Conservation (phyloP, 2,888 invertebrate genomes). For the Drosophila antonietae region DNA sequence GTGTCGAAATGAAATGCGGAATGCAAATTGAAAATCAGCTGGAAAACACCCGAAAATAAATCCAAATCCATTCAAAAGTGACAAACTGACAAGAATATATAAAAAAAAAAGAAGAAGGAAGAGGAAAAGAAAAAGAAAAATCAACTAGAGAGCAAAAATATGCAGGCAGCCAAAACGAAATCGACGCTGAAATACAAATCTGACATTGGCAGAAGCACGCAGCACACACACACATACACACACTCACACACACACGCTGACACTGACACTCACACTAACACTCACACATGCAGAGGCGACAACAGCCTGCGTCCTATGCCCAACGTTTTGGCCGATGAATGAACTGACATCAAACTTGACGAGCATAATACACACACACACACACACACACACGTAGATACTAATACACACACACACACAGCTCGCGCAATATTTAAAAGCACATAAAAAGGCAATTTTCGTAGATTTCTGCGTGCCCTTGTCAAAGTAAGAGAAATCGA, state of each 20-base stretch:
- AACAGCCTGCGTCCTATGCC: slow-evolving; percentile 55
- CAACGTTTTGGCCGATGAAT: slow-evolving; percentile 76
- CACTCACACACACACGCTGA: slow-evolving; percentile 6
- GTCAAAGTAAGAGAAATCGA: slow-evolving; percentile 52
- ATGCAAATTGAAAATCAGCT: slow-evolving; percentile 47
- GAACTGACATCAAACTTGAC: slow-evolving; percentile 76
- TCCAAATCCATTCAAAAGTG: slow-evolving; percentile 36
- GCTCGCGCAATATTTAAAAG: slow-evolving; percentile 64
- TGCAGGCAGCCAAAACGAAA: slow-evolving; percentile 49
- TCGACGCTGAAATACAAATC: slow-evolving; percentile 56
- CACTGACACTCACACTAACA: slow-evolving; percentile 15
- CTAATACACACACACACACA: slow-evolving; percentile 24
- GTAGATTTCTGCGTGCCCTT: slow-evolving; percentile 62
- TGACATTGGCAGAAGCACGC: slow-evolving; percentile 67
- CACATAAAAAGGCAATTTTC: slow-evolving; percentile 73
- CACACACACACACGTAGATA: slow-evolving; percentile 15
- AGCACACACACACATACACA: slow-evolving; percentile 48
- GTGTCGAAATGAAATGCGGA: slow-evolving; percentile 51
- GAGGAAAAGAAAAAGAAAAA: not conserved
- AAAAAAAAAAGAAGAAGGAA: not conserved
- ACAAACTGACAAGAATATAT: slow-evolving; percentile 20
- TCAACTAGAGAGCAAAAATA: slow-evolving; percentile 29
- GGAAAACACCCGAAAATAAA: slow-evolving; percentile 17
- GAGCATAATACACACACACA: slow-evolving; percentile 40
- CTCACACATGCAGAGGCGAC: slow-evolving; percentile 46